A percentile compares a stretch with the other conserved stretches of the same genome.
phyloP scores from a whole-genome alignment of 92 coral and sea anemone species.

The Porites rus region DNA sequence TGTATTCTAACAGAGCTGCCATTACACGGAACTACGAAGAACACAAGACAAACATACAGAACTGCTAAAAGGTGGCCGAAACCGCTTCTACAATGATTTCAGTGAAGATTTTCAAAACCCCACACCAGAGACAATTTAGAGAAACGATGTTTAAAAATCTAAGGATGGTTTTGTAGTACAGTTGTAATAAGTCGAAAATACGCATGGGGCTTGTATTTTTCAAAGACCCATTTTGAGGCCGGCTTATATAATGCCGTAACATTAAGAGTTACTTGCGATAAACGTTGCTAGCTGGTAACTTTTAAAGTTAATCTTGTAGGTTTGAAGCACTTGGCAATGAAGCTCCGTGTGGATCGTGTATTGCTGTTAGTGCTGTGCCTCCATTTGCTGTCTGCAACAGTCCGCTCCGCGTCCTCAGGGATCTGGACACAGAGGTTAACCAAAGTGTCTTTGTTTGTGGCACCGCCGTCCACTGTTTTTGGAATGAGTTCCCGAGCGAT shows the following conservation, averaged over 20 bases:
- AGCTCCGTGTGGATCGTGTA: slow-evolving; percentile 26
- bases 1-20: slow-evolving; percentile 22
- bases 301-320: not conserved
- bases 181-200: slow-evolving; percentile 25
- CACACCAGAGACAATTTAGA: slow-evolving; percentile 23
- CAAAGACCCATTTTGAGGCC: not conserved
- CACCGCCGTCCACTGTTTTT: slow-evolving; percentile 19
- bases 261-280: slow-evolving; percentile 20
- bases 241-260: slow-evolving; percentile 16
- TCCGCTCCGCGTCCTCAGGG: slow-evolving; percentile 16
- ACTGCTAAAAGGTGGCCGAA: slow-evolving; percentile 14
- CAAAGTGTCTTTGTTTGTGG: slow-evolving; percentile 31
- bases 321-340: slow-evolving; percentile 26
- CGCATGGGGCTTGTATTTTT: slow-evolving; percentile 13
- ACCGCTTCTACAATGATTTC: slow-evolving; percentile 1
- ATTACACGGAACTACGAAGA: slow-evolving; percentile 20
- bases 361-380: slow-evolving; percentile 17
- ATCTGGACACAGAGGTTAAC: slow-evolving; percentile 23
- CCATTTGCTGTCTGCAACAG: slow-evolving; percentile 31
- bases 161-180: slow-evolving; percentile 24
- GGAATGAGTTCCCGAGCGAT: slow-evolving; percentile 49
- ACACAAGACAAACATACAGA: slow-evolving; percentile 12
- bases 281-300: slow-evolving; percentile 21
- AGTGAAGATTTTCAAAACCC: slow-evolving; percentile 20
- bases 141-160: slow-evolving; percentile 15